Base-by-base conservation (phyloP, 2,888 invertebrate species). In the Sesia bembeciformis region DNA sequence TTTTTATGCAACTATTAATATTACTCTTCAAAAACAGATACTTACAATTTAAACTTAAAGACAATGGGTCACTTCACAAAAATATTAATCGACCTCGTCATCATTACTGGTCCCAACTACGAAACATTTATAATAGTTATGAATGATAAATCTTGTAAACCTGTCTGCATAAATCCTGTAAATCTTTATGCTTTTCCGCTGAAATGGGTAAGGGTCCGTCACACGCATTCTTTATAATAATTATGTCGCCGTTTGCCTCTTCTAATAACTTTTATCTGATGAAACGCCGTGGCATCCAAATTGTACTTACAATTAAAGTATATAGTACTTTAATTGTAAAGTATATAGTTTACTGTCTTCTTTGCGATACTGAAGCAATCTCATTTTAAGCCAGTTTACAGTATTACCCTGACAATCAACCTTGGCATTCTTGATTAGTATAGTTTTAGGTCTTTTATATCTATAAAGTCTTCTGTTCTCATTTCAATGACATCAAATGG, bases 271-370 rank as follows among this genome's bases (percentile, higher is more conserved):
- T 58, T 57, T 49, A 58, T 53, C 49, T 40, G 54, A 43, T 54
- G 56, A 3, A 56, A 57, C 40, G 5, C 43, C 6, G 52, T 51
- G 40, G 40, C 50, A 4, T 58, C 56, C 41, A 54, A 51, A 38
- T 54, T 53, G 52, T 55, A 57, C 52, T 57, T 57, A n/a, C n/a
- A n/a, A n/a, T n/a, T n/a, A 54, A 55, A 56, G 56, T 56, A 55
- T 1, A 55, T 56, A 23, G 2, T 23, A 52, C 53, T n/a, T n/a
- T n/a, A n/a, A n/a, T n/a, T n/a, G n/a, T n/a, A n/a, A n/a, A n/a
- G n/a, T n/a, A n/a, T n/a, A n/a, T n/a, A n/a, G 54, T 52, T 54
- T 40, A 40, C 40, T 8, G 52, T 57, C 57, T 3, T 56, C 52
- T 46, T 55, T 55, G 40, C 57, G 53, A 55, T 57, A 57, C 46